Evolutionary conservation across 1,140 invertebrate genomes (phyloP).

Genomic region (Euura saliciscinereae): DNA sequence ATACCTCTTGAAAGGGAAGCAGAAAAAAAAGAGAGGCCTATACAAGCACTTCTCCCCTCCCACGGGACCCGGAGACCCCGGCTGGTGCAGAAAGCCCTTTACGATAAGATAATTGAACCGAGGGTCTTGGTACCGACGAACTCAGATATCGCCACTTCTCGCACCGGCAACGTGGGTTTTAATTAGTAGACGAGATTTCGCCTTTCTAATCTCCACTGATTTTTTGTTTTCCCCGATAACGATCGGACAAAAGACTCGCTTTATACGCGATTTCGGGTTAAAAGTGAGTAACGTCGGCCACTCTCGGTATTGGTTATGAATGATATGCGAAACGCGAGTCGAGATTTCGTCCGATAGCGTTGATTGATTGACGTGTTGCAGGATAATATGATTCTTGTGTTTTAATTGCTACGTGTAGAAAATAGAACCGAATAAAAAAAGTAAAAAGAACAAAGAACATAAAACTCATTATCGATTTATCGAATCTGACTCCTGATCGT

Average conservation of each 20-base stretch:
- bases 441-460: not conserved
- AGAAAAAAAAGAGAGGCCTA: too few relatives aligned
- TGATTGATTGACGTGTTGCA: not conserved
- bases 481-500: not conserved
- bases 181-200: slow-evolving; percentile 1
- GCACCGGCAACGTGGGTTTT: not conserved
- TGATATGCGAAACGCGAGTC: too few relatives aligned
- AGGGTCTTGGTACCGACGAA: too few relatives aligned
- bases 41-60: too few relatives aligned
- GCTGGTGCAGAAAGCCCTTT: not conserved
- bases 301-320: too few relatives aligned
- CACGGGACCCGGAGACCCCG: too few relatives aligned
- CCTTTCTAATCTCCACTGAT: not conserved
- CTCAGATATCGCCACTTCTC: not conserved
- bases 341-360: not conserved
- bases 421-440: not conserved
- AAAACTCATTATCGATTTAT: not conserved
- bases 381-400: not conserved
- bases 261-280: too few relatives aligned
- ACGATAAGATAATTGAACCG: not conserved
- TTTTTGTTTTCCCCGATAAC: too few relatives aligned
- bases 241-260: too few relatives aligned
- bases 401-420: not conserved
- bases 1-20: too few relatives aligned
- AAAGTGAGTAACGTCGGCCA: too few relatives aligned